Percentiles rank a stretch among this genome's conserved stretches.
Conservation (phyloP, 1,140 invertebrate species). For the Drosophila rufa region DNA sequence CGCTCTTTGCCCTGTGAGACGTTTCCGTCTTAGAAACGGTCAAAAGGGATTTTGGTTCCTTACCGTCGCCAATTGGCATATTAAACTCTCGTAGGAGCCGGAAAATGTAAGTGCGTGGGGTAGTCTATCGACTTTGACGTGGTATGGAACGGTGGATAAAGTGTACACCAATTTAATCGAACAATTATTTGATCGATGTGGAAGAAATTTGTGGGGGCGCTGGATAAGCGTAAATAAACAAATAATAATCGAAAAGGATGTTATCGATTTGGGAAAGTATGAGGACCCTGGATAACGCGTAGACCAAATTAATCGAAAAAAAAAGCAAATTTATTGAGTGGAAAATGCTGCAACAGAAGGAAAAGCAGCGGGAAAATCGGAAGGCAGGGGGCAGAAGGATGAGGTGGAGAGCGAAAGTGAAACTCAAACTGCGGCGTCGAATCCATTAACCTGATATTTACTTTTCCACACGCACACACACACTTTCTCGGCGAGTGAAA, state of each 20-base stretch:
- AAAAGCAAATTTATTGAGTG: constrained; percentile 78
- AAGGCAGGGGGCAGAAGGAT: background rate
- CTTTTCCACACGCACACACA: constrained; percentile 68
- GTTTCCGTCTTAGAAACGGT: background rate
- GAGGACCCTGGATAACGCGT: too few relatives aligned
- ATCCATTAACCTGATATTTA: constrained; percentile 83
- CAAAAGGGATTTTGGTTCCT: background rate
- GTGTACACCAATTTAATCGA: background rate
- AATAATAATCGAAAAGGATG: background rate
- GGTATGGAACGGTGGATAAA: too few relatives aligned
- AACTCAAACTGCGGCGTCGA: constrained; percentile 55
- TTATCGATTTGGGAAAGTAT: too few relatives aligned
- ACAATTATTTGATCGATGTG: too few relatives aligned
- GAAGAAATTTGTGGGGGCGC: too few relatives aligned
- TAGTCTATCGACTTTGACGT: too few relatives aligned
- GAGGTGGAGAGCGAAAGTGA: constrained; percentile 62
- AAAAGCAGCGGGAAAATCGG: constrained; percentile 36
- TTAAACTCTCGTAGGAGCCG: background rate
- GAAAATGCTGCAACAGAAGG: constrained; percentile 69
- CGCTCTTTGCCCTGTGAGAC: background rate
- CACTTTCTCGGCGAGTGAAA: constrained; percentile 48
- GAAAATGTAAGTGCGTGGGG: too few relatives aligned
- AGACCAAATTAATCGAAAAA: too few relatives aligned
- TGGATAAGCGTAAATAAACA: background rate
- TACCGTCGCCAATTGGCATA: background rate